Evolutionary conservation across 2,888 invertebrate genomes (phyloP).

Genomic region (Drosophila putrida): DNA sequence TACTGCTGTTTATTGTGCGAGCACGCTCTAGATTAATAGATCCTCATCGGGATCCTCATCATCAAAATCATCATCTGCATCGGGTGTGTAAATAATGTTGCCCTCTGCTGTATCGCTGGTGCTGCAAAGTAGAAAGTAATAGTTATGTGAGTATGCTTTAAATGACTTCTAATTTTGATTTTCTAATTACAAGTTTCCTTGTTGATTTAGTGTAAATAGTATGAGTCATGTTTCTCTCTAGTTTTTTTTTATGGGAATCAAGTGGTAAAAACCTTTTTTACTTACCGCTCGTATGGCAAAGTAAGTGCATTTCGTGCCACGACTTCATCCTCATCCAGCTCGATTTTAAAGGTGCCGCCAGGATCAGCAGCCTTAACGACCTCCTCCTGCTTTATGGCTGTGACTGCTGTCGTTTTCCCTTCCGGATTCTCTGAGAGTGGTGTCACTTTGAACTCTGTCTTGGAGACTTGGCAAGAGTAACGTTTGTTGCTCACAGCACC

Average conservation of each 20-base stretch:
- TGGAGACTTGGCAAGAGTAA: constrained; percentile 74
- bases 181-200: no score
- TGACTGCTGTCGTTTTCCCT: neutral
- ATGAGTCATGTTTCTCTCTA: no score
- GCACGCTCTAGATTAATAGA: constrained; percentile 88
- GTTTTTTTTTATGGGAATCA: neutral
- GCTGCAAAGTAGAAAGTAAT: constrained; percentile 29
- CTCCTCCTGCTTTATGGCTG: constrained; percentile 32
- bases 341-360: constrained; percentile 85
- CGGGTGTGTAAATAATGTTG: constrained; percentile 91
- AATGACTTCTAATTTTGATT: no score
- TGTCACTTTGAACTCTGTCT: constrained; percentile 76
- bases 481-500: constrained; percentile 80
- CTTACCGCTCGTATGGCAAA: constrained; percentile 85
- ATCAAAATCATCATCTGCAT: constrained; percentile 93
- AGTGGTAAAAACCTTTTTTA: neutral
- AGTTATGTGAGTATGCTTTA: neutral
- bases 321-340: constrained; percentile 84
- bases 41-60: constrained; percentile 96
- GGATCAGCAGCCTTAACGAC: constrained; percentile 29
- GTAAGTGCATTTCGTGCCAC: constrained; percentile 84
- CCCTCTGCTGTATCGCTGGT: constrained; percentile 87
- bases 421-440: constrained; percentile 40
- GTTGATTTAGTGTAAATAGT: no score
- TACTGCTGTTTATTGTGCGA: constrained; percentile 66